Evolutionary conservation across 2,113 vertebrate species (phyloP).

Genomic region (Sigmodon hispidus): DNA sequence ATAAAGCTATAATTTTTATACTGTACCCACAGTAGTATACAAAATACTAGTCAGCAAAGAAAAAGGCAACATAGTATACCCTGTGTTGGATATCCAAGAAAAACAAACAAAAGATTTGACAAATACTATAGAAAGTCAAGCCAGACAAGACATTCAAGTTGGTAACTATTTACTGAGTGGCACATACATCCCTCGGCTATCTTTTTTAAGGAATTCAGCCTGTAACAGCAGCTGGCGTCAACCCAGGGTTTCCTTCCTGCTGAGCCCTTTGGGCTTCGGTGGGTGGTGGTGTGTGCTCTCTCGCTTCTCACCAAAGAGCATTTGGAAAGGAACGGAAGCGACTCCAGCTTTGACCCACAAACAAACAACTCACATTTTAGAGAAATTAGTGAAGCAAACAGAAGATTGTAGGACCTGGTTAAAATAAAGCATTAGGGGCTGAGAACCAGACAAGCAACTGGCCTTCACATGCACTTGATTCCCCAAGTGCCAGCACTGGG

Average conservation of each 20-base stretch:
- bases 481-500: slow-evolving; percentile 65
- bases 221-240: background rate
- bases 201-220: background rate
- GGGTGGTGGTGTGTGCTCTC: background rate
- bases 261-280: background rate
- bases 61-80: background rate
- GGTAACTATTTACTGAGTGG: background rate
- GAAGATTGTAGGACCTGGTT: slow-evolving; percentile 68
- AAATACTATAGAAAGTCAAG: background rate
- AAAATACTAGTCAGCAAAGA: background rate
- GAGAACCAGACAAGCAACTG: slow-evolving; percentile 67
- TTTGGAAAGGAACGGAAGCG: slow-evolving; percentile 53
- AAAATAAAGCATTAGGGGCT: slow-evolving; percentile 68
- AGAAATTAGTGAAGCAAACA: slow-evolving; percentile 78
- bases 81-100: background rate
- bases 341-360: slow-evolving; percentile 65
- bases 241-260: background rate
- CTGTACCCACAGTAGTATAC: background rate
- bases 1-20: background rate
- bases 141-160: background rate
- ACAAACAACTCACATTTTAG: slow-evolving; percentile 77
- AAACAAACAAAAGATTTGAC: background rate
- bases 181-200: accelerated
- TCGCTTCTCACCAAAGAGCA: slow-evolving; percentile 8
- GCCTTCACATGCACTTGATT: slow-evolving; percentile 67